These are phyloP conservation scores for Harpagifer antarcticus DNA, from an alignment of 2,797 vertebrate species.

Conservation along the genomic window DNA sequence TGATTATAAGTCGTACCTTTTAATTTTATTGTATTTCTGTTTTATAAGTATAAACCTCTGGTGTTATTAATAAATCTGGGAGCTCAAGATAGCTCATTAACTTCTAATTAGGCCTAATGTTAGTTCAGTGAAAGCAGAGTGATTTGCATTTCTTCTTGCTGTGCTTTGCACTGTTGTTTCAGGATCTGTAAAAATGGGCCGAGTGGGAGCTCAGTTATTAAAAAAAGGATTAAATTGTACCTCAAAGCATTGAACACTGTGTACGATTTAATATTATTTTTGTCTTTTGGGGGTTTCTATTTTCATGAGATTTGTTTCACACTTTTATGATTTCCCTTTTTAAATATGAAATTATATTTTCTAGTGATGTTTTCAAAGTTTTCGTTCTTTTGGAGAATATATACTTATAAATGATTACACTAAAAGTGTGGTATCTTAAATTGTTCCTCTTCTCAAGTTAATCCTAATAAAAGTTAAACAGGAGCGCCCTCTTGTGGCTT, in stretches of 20 bases:
- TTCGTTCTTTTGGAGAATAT: not conserved
- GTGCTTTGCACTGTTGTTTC: slow-evolving; percentile 31
- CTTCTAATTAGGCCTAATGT: slow-evolving; percentile 52
- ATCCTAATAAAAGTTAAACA: slow-evolving; percentile 15
- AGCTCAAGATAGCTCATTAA: slow-evolving; percentile 52
- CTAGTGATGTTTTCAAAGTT: not conserved
- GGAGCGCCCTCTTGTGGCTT: slow-evolving; percentile 41
- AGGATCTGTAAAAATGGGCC: slow-evolving; percentile 20
- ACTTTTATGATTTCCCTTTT: not conserved
- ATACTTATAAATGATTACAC: not conserved
- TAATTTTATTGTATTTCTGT: slow-evolving; percentile 1
- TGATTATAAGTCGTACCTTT: too few species aligned
- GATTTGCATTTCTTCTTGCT: slow-evolving; percentile 53
- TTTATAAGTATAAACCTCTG: slow-evolving; percentile 19
- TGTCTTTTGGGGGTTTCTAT: not conserved
- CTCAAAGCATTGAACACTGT: slow-evolving; percentile 12
- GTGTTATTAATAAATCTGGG: slow-evolving; percentile 38
- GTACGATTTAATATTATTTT: not conserved
- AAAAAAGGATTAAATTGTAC: slow-evolving; percentile 1
- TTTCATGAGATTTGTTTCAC: too few species aligned
- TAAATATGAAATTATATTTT: not conserved
- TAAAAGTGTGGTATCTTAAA: not conserved
- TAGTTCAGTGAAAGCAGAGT: slow-evolving; percentile 30
- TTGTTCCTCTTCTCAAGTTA: too few species aligned
- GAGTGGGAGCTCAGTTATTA: slow-evolving; percentile 20